These are phyloP conservation scores for Cyprinodon tularosa DNA, from an alignment of 2,113 vertebrate species.

Conservation along the genomic window DNA sequence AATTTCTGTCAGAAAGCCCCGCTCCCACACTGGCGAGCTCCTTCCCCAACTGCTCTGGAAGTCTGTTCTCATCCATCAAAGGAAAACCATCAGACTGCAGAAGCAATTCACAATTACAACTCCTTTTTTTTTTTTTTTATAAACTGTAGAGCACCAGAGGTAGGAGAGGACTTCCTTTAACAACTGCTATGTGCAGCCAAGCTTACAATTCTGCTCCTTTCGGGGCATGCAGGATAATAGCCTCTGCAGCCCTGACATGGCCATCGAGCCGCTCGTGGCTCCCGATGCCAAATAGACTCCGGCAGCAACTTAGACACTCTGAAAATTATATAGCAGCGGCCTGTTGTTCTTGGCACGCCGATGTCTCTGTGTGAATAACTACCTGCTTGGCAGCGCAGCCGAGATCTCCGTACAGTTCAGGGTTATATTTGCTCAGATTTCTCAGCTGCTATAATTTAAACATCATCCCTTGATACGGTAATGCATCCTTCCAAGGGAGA, in stretches of 20 bases:
- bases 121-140: conserved; percentile 39
- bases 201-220: conserved; percentile 44
- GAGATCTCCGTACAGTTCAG: conserved; percentile 23
- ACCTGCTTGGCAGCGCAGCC: background rate
- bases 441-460: conserved; percentile 21
- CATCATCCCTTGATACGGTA: conserved; percentile 22
- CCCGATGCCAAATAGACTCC: conserved; percentile 42
- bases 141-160: conserved; percentile 32
- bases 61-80: conserved; percentile 45
- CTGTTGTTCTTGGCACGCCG: conserved; percentile 36
- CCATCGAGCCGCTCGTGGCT: conserved; percentile 32
- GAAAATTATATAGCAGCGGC: conserved; percentile 35
- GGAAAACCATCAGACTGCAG: conserved; percentile 36
- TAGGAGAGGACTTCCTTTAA: conserved; percentile 23
- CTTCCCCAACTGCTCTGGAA: conserved; percentile 55
- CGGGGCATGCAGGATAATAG: conserved; percentile 34
- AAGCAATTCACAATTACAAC: conserved; percentile 40
- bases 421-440: conserved; percentile 24
- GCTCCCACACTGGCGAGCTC: conserved; percentile 38
- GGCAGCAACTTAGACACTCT: conserved; percentile 47
- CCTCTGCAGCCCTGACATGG: conserved; percentile 24
- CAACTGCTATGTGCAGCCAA: conserved; percentile 49
- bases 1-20: conserved; percentile 52
- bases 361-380: conserved; percentile 8
- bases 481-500: conserved; percentile 4